Evolutionary conservation across 1,140 invertebrate species (phyloP), one percentile per base, ranked within the genome.

Genomic region (Pollicipes pollicipes): DNA sequence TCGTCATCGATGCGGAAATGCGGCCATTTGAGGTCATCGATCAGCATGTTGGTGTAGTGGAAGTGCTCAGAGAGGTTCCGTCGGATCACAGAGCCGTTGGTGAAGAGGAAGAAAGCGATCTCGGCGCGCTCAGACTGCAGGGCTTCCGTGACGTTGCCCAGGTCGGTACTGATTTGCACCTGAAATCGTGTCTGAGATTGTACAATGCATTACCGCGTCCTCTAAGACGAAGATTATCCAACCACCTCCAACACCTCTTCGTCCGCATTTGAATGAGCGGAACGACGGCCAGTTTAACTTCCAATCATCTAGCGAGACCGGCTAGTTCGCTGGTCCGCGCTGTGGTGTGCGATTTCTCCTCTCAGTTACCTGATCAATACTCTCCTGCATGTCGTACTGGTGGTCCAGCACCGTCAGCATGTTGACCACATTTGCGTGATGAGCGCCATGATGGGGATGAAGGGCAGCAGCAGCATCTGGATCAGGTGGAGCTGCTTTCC

Each of bases 41-140:
- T 31, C 28, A 67, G 35, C 26, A 27, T 4, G 63, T 72, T 71
- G 29, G 71, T 72, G 27, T 72, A 58, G 4, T 32, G 30, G 30
- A 63, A 71, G 29, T 45, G 67, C n/a, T 71, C 70, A 6, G 67
- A 69, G 66, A 71, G 58, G 31, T 63, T 70, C 30, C 67, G 17
- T 24, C 37, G 58, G 31, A 66, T 69, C 35, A 58, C 68, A 28
- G 58, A 64, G n/a, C 67, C 37, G 32, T 58, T 63, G 67, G 31
- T 70, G 30, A 70, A 58, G 31, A 70, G 58, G 70, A 37, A 71
- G 29, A 31, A 71, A 26, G 76, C 78, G 35, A 77, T 69, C 30
- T 77, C 74, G 27, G 72, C 74, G 66, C 79, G 31, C 71, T 80
- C 78, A 58, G 75, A 68, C 70, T 80, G 79, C 29, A 80, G 72